Conservation (phyloP, 2,113 vertebrate species). For the Pelobates fuscus region DNA sequence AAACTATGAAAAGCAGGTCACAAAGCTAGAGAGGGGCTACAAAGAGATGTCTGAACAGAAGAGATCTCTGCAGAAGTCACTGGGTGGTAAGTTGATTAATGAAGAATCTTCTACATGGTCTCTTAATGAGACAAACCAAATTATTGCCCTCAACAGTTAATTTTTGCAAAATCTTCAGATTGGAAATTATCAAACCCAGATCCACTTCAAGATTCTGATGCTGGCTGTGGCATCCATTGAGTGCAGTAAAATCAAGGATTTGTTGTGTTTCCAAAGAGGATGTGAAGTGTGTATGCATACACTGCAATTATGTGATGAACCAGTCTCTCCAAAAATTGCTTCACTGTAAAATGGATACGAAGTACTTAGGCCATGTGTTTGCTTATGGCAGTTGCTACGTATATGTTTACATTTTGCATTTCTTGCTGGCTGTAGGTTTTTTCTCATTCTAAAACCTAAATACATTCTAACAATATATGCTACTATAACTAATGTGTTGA, state of each 20-base stretch:
- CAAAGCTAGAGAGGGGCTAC: conserved; percentile 49
- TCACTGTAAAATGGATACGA: no score
- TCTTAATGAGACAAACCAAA: not conserved
- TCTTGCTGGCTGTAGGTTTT: no score
- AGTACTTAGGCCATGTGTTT: no score
- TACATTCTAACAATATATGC: no score
- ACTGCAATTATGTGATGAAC: no score
- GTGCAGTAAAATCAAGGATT: not conserved
- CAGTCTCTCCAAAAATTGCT: no score
- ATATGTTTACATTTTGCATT: no score
- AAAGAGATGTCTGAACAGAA: conserved; percentile 52
- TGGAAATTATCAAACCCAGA: not conserved
- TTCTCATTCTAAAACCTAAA: no score
- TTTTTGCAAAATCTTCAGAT: not conserved
- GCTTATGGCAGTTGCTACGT: no score
- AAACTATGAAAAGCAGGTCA: conserved; percentile 46
- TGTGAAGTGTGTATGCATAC: not conserved
- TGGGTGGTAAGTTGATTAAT: conserved; percentile 59
- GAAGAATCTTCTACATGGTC: conserved; percentile 24
- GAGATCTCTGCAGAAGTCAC: conserved; percentile 44
- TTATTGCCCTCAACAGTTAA: not conserved
- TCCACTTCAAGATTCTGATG: not conserved
- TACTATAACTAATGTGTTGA: no score
- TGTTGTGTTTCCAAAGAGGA: not conserved
- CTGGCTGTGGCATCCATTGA: not conserved